Conservation (phyloP, 2,888 invertebrate genomes). For the Ceratothoa steindachneri region DNA sequence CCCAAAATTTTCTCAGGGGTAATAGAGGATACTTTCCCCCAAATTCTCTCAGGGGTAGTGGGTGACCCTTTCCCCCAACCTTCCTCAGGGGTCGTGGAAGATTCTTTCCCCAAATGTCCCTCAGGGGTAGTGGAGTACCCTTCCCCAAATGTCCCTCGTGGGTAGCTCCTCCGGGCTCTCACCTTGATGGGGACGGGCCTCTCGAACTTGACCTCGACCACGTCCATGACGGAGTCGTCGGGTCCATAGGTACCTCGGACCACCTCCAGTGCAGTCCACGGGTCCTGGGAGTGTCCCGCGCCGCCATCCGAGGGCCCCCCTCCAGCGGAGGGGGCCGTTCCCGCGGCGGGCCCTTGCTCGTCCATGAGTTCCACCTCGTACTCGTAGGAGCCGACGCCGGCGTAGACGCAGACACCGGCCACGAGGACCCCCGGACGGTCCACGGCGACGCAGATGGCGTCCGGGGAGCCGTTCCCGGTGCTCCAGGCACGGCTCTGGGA, state of each 20-base stretch:
- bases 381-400: conserved; percentile 81
- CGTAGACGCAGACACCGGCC: conserved; percentile 84
- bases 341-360: conserved; percentile 57
- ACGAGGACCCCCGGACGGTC: conserved; percentile 81
- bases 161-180: too few relatives aligned
- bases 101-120: too few relatives aligned
- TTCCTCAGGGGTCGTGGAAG: too few relatives aligned
- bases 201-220: conserved; percentile 82
- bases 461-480: conserved; percentile 92
- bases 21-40: too few relatives aligned
- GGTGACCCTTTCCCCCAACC: too few relatives aligned
- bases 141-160: too few relatives aligned
- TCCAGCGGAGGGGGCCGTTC: too few relatives aligned
- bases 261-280: conserved; percentile 81
- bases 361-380: conserved; percentile 86
- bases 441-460: conserved; percentile 90
- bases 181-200: conserved; percentile 80
- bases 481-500: conserved; percentile 92
- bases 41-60: too few relatives aligned
- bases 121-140: too few relatives aligned
- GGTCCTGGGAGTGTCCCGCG: conserved; percentile 48
- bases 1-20: too few relatives aligned
- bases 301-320: conserved; percentile 11
- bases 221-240: conserved; percentile 72
- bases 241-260: conserved; percentile 77